Conservation (phyloP, 2,113 vertebrate species). For the Stictonetta naevosa region DNA sequence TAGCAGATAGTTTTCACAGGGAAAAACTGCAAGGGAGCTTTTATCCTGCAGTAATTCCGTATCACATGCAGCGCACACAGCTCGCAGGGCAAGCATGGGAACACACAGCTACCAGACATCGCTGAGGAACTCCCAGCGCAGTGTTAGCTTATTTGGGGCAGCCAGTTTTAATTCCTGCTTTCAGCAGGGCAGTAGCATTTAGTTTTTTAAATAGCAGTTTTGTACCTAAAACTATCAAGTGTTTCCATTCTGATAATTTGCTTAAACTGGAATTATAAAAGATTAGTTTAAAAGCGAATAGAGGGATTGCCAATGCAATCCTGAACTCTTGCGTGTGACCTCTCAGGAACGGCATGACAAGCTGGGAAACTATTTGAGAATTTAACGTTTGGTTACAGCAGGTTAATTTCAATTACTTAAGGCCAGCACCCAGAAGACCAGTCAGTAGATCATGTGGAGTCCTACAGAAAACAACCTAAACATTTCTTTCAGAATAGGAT, state of each 20-base stretch:
- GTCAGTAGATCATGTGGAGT: too few relatives aligned
- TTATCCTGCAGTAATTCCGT: fast-evolving
- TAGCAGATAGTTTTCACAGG: background rate
- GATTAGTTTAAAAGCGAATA: fast-evolving
- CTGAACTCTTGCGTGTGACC: background rate
- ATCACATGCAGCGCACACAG: fast-evolving
- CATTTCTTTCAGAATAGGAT: fast-evolving
- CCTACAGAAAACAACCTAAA: background rate
- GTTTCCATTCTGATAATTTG: fast-evolving
- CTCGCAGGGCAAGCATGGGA: fast-evolving
- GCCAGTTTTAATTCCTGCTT: fast-evolving
- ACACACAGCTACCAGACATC: background rate
- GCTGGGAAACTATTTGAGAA: background rate
- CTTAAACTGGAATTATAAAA: background rate
- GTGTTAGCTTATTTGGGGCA: fast-evolving
- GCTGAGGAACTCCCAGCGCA: fast-evolving
- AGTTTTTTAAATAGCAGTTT: background rate
- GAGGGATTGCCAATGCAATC: fast-evolving
- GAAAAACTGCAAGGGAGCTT: too few relatives aligned
- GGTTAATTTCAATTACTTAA: background rate
- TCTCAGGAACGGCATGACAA: fast-evolving
- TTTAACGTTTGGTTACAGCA: fast-evolving
- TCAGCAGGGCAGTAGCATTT: background rate
- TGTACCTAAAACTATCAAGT: background rate
- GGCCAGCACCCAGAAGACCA: background rate